Conservation (phyloP, 1,140 invertebrate species). For the Bradysia coprophila region DNA sequence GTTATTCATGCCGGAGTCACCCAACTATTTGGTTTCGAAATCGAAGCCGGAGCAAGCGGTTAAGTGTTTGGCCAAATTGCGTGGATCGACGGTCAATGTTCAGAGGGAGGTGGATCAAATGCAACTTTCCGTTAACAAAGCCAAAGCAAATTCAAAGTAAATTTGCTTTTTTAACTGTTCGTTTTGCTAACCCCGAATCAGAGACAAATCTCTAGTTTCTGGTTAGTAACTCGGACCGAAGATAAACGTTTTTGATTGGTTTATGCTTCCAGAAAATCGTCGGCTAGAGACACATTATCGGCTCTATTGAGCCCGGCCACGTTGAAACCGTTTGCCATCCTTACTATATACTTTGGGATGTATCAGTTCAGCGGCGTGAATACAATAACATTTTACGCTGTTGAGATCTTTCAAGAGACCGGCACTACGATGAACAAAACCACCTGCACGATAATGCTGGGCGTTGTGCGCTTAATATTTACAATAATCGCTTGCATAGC, state of each 20-base stretch:
- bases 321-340: slow-evolving; percentile 40
- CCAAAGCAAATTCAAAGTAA: slow-evolving; percentile 33
- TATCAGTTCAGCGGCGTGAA: slow-evolving; percentile 60
- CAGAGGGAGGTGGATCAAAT: slow-evolving; percentile 41
- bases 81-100: slow-evolving; percentile 39
- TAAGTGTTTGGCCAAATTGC: slow-evolving; percentile 34
- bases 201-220: not conserved
- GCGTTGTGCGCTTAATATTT: slow-evolving; percentile 36
- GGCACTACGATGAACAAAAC: slow-evolving; percentile 39
- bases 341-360: slow-evolving; percentile 46
- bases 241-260: slow-evolving; percentile 1
- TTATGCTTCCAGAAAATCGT: slow-evolving; percentile 24
- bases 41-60: slow-evolving; percentile 39
- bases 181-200: not conserved
- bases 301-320: slow-evolving; percentile 38
- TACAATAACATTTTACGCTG: slow-evolving; percentile 60
- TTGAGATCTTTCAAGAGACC: slow-evolving; percentile 48
- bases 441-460: slow-evolving; percentile 44
- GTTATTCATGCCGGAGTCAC: slow-evolving; percentile 49
- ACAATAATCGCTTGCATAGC: slow-evolving; percentile 40
- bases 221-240: too few species aligned
- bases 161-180: slow-evolving; percentile 4
- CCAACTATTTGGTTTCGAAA: slow-evolving; percentile 44
- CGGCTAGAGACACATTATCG: slow-evolving; percentile 30
- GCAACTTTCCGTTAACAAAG: slow-evolving; percentile 37